Conservation (phyloP, 2,797 vertebrate genomes). For the Graptemys geographica region DNA sequence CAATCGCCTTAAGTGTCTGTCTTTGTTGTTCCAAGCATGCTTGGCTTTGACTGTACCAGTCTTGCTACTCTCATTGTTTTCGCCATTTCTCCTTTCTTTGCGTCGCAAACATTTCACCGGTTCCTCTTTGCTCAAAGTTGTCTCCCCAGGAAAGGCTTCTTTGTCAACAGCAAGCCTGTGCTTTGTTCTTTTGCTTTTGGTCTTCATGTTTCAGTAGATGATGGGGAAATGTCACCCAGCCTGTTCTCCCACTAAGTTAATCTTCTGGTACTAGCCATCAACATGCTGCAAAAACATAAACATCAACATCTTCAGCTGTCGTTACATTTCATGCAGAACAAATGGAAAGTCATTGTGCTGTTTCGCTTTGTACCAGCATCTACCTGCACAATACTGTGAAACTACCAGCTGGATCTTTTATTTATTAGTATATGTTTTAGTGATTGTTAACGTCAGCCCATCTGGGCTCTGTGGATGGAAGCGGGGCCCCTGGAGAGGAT, state of each 20-base stretch:
- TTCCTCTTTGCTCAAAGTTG: conserved; percentile 85
- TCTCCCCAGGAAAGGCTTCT: conserved; percentile 81
- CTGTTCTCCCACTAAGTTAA: not conserved
- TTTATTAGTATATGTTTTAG: fast-evolving
- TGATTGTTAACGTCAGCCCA: not conserved
- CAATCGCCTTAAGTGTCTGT: conserved; percentile 88
- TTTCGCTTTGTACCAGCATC: not conserved
- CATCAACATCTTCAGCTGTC: not conserved
- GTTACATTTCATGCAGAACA: not conserved
- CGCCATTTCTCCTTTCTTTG: conserved; percentile 62
- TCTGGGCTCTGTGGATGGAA: not conserved
- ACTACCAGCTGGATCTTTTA: not conserved
- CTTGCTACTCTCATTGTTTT: conserved; percentile 63
- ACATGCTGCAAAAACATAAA: conserved; percentile 59
- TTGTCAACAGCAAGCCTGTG: conserved; percentile 80
- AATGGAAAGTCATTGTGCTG: not conserved
- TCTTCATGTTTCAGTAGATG: conserved; percentile 86
- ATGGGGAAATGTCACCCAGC: not conserved
- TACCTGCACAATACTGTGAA: not conserved
- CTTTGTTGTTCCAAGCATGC: conserved; percentile 77
- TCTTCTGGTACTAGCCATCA: conserved; percentile 47
- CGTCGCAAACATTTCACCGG: conserved; percentile 83
- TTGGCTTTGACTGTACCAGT: conserved; percentile 55
- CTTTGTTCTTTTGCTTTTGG: conserved; percentile 89
- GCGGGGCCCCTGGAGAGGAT: not conserved